Evolutionary conservation across 2,888 invertebrate genomes (phyloP).

Genomic region (Antitype chi): DNA sequence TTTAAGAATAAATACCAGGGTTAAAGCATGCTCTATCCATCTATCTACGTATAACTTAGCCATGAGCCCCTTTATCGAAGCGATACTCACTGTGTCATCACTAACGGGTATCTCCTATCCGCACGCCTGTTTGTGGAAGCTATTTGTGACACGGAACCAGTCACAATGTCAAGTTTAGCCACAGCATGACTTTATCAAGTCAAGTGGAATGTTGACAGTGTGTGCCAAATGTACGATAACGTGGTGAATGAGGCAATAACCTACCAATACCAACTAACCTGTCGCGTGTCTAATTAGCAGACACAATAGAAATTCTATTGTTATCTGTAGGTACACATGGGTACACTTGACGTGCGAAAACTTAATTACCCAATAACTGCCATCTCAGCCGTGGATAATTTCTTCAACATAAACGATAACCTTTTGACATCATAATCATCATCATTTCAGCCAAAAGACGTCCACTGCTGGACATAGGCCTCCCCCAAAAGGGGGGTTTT

Average conservation of each 20-base stretch:
- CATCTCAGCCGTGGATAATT: too few relatives aligned
- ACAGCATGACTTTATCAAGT: conserved; percentile 1
- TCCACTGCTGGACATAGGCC: too few relatives aligned
- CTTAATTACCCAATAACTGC: too few relatives aligned
- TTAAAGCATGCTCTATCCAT: neutral
- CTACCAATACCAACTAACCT: too few relatives aligned
- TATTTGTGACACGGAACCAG: neutral
- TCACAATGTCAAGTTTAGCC: neutral
- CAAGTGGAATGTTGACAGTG: conserved; percentile 3
- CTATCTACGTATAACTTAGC: neutral
- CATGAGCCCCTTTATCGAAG: neutral
- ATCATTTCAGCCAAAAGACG: too few relatives aligned
- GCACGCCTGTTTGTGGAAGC: neutral
- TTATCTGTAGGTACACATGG: too few relatives aligned
- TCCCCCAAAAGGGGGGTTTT: too few relatives aligned
- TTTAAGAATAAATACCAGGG: too few relatives aligned
- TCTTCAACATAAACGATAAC: too few relatives aligned
- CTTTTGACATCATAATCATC: too few relatives aligned
- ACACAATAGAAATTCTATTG: too few relatives aligned
- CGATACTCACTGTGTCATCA: neutral
- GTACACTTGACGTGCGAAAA: fast-evolving
- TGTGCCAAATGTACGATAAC: neutral
- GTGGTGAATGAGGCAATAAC: neutral
- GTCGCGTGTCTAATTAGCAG: too few relatives aligned
- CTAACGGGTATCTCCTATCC: neutral